phyloP scores from a whole-genome alignment of 92 coral and sea anemone genomes.

The Porites cylindrica region DNA sequence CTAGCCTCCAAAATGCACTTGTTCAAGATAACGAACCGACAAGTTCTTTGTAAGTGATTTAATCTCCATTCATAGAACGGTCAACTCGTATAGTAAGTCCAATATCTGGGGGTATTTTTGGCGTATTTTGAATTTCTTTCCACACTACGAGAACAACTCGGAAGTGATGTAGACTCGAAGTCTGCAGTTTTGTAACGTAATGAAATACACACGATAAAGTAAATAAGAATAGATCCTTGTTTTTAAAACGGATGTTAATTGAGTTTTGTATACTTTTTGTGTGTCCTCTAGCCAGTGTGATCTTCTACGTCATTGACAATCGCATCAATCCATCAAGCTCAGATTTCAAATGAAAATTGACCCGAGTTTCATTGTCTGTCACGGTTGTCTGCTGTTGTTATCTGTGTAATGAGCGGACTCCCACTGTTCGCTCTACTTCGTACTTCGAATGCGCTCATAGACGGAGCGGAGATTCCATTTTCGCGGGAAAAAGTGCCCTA shows the following conservation, averaged over 20 bases:
- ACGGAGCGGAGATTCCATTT: too few species aligned
- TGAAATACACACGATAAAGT: neutral
- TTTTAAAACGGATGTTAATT: neutral
- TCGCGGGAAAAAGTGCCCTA: too few species aligned
- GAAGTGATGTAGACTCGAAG: conserved; percentile 27
- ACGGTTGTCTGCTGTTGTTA: neutral
- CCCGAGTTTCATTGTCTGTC: neutral
- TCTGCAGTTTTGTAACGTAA: conserved; percentile 1
- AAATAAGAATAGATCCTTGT: neutral
- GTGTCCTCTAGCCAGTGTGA: neutral
- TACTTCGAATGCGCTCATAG: neutral
- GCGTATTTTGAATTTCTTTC: conserved; percentile 29
- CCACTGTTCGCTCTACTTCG: neutral
- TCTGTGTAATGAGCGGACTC: neutral
- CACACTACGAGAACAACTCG: conserved; percentile 22
- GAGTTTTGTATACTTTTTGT: neutral
- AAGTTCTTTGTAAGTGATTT: neutral
- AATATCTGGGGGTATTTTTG: neutral
- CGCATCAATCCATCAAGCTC: neutral
- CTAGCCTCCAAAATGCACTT: neutral
- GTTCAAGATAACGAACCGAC: neutral
- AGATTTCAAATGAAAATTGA: neutral
- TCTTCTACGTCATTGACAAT: neutral
- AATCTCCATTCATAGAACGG: neutral
- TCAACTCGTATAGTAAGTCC: neutral